Percentiles rank a stretch among this genome's conserved stretches.
Evolutionary conservation across 1,140 invertebrate genomes (phyloP).

Genomic region (Halictus rubicundus): DNA sequence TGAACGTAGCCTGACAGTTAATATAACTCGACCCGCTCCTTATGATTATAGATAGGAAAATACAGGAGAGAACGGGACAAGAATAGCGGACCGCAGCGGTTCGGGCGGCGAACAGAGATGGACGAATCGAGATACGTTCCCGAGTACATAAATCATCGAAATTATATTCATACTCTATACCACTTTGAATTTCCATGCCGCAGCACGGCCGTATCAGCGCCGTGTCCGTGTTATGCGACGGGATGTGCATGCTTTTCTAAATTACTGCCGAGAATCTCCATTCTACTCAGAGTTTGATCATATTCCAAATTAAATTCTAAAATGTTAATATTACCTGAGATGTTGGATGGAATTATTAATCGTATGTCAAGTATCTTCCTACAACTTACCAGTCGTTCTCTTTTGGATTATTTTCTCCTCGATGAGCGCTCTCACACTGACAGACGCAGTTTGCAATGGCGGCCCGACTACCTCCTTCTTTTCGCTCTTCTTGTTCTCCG

Average conservation of each 20-base stretch:
- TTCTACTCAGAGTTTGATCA: not conserved
- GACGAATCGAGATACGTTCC: slow-evolving; percentile 23
- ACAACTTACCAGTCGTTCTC: slow-evolving; percentile 81
- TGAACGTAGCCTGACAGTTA: slow-evolving; percentile 44
- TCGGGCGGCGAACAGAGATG: slow-evolving; percentile 5
- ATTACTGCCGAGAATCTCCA: not conserved
- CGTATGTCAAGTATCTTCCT: not conserved
- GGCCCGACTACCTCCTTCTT: slow-evolving; percentile 90
- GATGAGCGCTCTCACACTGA: slow-evolving; percentile 92
- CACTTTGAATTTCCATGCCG: not conserved
- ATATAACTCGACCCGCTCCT: slow-evolving; percentile 43
- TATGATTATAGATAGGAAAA: slow-evolving; percentile 35
- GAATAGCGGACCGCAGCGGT: not conserved
- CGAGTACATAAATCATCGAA: slow-evolving; percentile 32
- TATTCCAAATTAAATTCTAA: not conserved
- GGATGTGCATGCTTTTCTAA: no score
- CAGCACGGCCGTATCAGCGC: slow-evolving; percentile 5
- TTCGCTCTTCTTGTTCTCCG: slow-evolving; percentile 91
- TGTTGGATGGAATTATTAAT: not conserved
- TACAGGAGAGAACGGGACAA: slow-evolving; percentile 12
- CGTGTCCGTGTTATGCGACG: not conserved
- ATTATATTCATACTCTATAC: not conserved
- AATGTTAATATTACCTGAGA: not conserved
- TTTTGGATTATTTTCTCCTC: slow-evolving; percentile 96
- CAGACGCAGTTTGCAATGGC: slow-evolving; percentile 92